Evolutionary conservation across 2,113 vertebrate genomes (phyloP).

Genomic region (Globicephala melas): DNA sequence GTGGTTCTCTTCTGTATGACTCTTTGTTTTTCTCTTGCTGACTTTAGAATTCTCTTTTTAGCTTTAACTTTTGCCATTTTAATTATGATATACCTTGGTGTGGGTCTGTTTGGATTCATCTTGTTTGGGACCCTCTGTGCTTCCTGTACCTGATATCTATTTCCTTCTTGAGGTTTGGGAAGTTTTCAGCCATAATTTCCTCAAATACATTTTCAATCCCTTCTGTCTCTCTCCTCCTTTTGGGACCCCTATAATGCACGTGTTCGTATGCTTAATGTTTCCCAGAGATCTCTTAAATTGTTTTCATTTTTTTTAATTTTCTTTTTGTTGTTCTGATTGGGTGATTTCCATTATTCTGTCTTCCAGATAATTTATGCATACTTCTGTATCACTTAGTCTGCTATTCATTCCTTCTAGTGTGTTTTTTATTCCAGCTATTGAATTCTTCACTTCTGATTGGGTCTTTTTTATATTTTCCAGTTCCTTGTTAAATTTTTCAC

Average conservation of each 20-base stretch:
- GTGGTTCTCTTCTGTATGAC: background rate
- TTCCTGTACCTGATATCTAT: background rate
- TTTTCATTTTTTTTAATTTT: background rate
- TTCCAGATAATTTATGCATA: background rate
- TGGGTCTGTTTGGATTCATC: background rate
- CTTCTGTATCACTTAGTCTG: background rate
- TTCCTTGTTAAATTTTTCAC: background rate
- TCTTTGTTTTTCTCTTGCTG: background rate
- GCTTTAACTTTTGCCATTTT: background rate
- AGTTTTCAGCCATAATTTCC: background rate
- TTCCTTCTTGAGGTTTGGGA: background rate
- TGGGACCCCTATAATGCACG: background rate
- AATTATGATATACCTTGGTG: background rate
- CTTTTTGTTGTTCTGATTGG: background rate
- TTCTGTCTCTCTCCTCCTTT: background rate
- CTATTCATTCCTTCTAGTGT: background rate
- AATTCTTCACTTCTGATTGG: background rate
- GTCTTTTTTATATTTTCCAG: background rate
- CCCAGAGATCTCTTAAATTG: background rate
- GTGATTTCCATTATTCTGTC: background rate
- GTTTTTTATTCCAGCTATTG: background rate
- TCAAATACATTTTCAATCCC: background rate
- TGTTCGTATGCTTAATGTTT: background rate
- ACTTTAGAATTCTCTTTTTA: background rate
- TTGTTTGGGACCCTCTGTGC: background rate